Percentiles rank a stretch among this genome's conserved stretches.
Evolutionary conservation across 2,797 vertebrate genomes (phyloP).

Genomic region (Chelidonichthys spinosus): DNA sequence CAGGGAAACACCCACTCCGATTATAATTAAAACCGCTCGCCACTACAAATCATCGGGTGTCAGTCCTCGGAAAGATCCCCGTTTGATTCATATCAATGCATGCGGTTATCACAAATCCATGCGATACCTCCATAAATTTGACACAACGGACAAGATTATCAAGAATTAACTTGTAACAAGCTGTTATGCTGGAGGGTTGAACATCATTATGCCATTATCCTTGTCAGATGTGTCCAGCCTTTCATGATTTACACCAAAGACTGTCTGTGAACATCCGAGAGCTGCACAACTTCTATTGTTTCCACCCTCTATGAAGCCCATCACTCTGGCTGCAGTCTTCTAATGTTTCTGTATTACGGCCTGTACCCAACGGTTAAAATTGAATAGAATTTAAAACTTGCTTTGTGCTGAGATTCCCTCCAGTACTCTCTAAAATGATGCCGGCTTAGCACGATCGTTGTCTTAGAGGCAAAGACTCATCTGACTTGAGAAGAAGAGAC

Average conservation of each 20-base stretch:
- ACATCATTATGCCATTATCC: slow-evolving; percentile 34
- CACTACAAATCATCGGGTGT: slow-evolving; percentile 33
- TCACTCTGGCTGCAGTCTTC: slow-evolving; percentile 13
- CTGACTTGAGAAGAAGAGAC: not conserved
- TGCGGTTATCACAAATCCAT: slow-evolving; percentile 5
- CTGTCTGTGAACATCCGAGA: slow-evolving; percentile 23
- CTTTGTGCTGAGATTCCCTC: not conserved
- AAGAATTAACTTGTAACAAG: slow-evolving; percentile 24
- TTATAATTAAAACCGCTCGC: slow-evolving; percentile 49
- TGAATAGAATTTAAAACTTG: slow-evolving; percentile 26
- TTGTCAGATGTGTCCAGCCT: slow-evolving; percentile 34
- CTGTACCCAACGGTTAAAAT: slow-evolving; percentile 4
- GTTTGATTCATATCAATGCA: slow-evolving; percentile 29
- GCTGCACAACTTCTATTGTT: slow-evolving; percentile 18
- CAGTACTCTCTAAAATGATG: not conserved
- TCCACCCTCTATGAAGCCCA: slow-evolving; percentile 43
- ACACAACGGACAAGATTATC: not conserved
- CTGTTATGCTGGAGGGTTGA: slow-evolving; percentile 28
- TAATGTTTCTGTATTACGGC: slow-evolving; percentile 6
- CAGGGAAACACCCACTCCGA: slow-evolving; percentile 57
- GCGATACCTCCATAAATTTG: not conserved
- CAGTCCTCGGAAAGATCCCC: slow-evolving; percentile 9
- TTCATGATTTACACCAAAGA: slow-evolving; percentile 47
- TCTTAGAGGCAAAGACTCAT: slow-evolving; percentile 4
- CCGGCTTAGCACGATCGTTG: not conserved